Conservation (phyloP, 1,140 invertebrate genomes). For the Mamestra configurata region DNA sequence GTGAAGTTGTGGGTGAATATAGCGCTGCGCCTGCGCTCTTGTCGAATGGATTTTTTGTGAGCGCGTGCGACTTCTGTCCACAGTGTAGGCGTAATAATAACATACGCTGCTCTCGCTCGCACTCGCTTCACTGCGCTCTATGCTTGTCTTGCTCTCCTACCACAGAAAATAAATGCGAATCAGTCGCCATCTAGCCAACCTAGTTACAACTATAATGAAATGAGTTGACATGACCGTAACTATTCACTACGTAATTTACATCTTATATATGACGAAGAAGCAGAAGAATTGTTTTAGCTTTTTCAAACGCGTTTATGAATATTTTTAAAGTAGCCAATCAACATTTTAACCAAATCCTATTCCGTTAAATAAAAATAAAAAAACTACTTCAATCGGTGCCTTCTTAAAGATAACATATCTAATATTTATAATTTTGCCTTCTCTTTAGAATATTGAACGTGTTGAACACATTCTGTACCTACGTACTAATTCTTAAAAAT, state of each 20-base stretch:
- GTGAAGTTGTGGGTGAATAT: conserved; percentile 87
- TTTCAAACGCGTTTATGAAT: background rate
- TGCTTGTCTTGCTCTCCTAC: conserved; percentile 63
- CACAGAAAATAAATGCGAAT: conserved; percentile 59
- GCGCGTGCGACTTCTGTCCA: conserved; percentile 84
- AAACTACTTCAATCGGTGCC: no score
- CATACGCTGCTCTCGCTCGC: conserved; percentile 70
- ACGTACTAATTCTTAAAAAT: background rate
- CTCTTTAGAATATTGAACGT: no score
- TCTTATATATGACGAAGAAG: conserved; percentile 17
- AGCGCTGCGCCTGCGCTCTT: conserved; percentile 85
- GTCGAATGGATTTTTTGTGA: conserved; percentile 84
- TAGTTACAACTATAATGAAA: conserved; percentile 66
- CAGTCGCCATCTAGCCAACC: conserved; percentile 81
- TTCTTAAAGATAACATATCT: no score
- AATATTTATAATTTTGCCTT: no score
- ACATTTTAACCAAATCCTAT: background rate
- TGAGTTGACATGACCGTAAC: conserved; percentile 41
- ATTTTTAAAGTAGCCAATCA: background rate
- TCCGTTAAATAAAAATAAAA: background rate
- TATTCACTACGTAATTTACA: conserved; percentile 29
- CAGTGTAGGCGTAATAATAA: conserved; percentile 85
- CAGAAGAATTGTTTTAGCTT: conserved; percentile 3
- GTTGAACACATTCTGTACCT: no score
- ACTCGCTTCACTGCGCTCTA: conserved; percentile 46